Evolutionary conservation across 2,888 invertebrate genomes (phyloP).

Genomic region (Mimas tiliae): DNA sequence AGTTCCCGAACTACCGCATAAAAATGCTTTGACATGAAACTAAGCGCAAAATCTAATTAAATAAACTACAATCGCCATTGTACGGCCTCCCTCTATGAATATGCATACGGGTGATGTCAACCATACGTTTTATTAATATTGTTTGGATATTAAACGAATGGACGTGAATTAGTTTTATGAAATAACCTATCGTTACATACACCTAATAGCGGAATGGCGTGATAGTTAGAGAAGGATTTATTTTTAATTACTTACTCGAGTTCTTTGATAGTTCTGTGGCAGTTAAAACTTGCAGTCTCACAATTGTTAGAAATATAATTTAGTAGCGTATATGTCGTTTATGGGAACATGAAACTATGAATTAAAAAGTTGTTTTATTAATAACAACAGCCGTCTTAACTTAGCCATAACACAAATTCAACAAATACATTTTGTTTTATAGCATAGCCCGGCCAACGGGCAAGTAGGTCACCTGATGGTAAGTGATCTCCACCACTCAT

Average conservation of each 20-base stretch:
- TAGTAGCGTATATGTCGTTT: too few species aligned
- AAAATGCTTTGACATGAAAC: not conserved
- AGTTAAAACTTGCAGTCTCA: not conserved
- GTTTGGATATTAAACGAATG: conserved; percentile 26
- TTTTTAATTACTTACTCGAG: conserved; percentile 36
- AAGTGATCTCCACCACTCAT: too few species aligned
- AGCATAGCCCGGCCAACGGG: too few species aligned
- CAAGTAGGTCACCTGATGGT: too few species aligned
- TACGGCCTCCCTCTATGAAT: conserved; percentile 11
- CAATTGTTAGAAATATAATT: not conserved
- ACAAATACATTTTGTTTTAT: too few species aligned
- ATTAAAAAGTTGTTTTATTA: too few species aligned
- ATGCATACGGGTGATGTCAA: conserved; percentile 15
- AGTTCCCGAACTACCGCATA: not conserved
- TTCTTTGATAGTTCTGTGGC: not conserved
- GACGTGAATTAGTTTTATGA: conserved; percentile 12
- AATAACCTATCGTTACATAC: conserved; percentile 25
- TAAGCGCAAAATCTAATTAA: not conserved
- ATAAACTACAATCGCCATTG: not conserved
- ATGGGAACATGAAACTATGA: too few species aligned
- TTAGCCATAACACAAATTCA: too few species aligned
- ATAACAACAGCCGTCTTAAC: too few species aligned
- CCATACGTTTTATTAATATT: conserved; percentile 26
- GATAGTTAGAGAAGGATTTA: conserved; percentile 38
- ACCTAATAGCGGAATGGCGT: conserved; percentile 42